Evolutionary conservation across 2,797 vertebrate genomes (phyloP), one percentile per base, ranked within the genome.

Genomic region (Pipistrellus nathusii): DNA sequence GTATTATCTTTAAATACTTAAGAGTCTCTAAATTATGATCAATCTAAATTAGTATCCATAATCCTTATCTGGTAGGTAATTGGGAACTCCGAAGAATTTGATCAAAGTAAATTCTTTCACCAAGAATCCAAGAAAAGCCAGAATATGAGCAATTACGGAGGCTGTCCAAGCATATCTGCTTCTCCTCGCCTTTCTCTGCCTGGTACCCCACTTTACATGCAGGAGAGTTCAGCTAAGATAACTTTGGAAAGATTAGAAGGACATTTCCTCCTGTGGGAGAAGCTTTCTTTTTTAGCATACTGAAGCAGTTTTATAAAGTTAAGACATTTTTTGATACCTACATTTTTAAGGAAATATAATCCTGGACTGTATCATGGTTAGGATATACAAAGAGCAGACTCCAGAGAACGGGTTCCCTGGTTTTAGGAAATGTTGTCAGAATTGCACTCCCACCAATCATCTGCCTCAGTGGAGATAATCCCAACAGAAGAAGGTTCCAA

Each of bases 51-150:
- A 64, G 72, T 90, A 78, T 80, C 90, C 53, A 18, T n/a, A 73
- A 76, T 84, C 38, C 71, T 91, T 88, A 81, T 73, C 48, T 86
- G 44, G n/a, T 88, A 94, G 88, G 76, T 96, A 95, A 97, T 41
- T 91, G 91, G 78, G 86, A 88, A 66, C 96, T 97, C 95, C 97
- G 96, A 97, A 95, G 93, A 94, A 87, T n/a, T 83, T 92, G 91
- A 96, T 97, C 96, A 96, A 97, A 97, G 96, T 86, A 96, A 97
- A 96, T 91, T 94, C n/a, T 96, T 96, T 86, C n/a, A 88, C 78
- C 35, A 46, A 88, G 71, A 71, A 80, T 48, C 55, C 81, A 64
- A 88, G 94, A 76, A 86, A 88, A 93, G 68, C 48, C 72, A 21
- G 75, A 23, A 15, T 25, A 2, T 13, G 18, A 91, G 76, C 84